A percentile compares a stretch with the other conserved stretches of the same genome.
Evolutionary conservation across 2,113 vertebrate species (phyloP).

Genomic region (Pristiophorus japonicus): DNA sequence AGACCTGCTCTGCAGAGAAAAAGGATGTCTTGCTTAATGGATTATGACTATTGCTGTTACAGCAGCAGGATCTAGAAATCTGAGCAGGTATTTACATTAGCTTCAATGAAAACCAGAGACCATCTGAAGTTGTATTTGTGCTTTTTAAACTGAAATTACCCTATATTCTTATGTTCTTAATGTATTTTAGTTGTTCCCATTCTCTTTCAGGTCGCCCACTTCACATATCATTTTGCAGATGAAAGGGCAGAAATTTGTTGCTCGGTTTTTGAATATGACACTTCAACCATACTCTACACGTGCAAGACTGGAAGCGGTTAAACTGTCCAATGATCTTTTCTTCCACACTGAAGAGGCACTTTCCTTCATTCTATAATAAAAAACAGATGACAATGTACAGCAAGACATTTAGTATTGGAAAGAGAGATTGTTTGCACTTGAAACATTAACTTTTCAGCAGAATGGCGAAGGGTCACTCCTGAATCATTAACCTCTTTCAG

Average conservation of each 20-base stretch:
- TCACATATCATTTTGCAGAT: not conserved
- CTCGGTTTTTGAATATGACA: not conserved
- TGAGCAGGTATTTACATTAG: not conserved
- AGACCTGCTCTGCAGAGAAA: not conserved
- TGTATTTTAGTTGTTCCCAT: slow-evolving; percentile 5
- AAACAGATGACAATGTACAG: slow-evolving; percentile 17
- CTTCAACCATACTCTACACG: not conserved
- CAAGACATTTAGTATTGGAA: not conserved
- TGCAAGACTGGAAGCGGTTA: not conserved
- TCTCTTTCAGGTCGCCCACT: not conserved
- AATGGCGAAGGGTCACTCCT: not conserved
- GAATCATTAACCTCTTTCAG: not conserved
- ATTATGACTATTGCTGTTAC: not conserved
- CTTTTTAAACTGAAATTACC: not conserved
- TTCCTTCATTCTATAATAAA: not conserved
- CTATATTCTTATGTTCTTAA: no score
- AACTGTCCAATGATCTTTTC: not conserved
- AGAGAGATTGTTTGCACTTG: not conserved
- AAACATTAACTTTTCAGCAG: not conserved
- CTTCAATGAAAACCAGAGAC: not conserved
- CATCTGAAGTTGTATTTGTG: not conserved
- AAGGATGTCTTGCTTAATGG: not conserved
- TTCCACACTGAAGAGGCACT: not conserved
- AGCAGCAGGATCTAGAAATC: not conserved
- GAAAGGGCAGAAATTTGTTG: not conserved